phyloP scores from a whole-genome alignment of 1,140 invertebrate species.

The Manduca sexta region DNA sequence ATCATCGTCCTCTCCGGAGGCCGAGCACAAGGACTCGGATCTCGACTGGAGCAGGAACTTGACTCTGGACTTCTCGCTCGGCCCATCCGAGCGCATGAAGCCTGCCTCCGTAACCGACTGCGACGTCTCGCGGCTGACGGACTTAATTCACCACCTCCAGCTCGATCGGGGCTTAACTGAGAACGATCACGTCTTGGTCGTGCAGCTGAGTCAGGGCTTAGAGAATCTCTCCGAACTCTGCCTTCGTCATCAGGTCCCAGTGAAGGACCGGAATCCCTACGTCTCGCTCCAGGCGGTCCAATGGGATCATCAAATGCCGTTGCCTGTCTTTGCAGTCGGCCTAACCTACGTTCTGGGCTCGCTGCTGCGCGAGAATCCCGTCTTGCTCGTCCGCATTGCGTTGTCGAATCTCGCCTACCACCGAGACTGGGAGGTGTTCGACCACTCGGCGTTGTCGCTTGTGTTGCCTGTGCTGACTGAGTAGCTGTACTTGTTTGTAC shows the following conservation, averaged over 20 bases:
- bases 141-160: slow-evolving; percentile 81
- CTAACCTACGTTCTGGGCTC: slow-evolving; percentile 81
- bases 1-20: slow-evolving; percentile 80
- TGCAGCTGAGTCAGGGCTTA: slow-evolving; percentile 90
- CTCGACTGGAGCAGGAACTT: slow-evolving; percentile 81
- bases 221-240: slow-evolving; percentile 84
- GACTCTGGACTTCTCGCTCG: slow-evolving; percentile 80
- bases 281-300: slow-evolving; percentile 81
- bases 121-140: slow-evolving; percentile 77
- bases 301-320: slow-evolving; percentile 90
- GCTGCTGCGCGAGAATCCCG: slow-evolving; percentile 80
- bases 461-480: slow-evolving; percentile 60
- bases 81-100: slow-evolving; percentile 79
- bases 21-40: slow-evolving; percentile 82
- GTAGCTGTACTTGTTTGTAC: slow-evolving; percentile 29
- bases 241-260: slow-evolving; percentile 84
- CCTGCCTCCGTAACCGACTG: slow-evolving; percentile 83
- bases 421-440: slow-evolving; percentile 75
- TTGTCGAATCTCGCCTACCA: slow-evolving; percentile 86
- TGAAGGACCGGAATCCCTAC: slow-evolving; percentile 81
- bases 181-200: slow-evolving; percentile 80
- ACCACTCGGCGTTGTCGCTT: slow-evolving; percentile 69
- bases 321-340: slow-evolving; percentile 86
- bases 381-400: slow-evolving; percentile 81
- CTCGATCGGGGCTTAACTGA: slow-evolving; percentile 85